These are phyloP conservation scores for Megalurothrips usitatus DNA, from an alignment of 2,888 invertebrate species.

Conservation along the genomic window DNA sequence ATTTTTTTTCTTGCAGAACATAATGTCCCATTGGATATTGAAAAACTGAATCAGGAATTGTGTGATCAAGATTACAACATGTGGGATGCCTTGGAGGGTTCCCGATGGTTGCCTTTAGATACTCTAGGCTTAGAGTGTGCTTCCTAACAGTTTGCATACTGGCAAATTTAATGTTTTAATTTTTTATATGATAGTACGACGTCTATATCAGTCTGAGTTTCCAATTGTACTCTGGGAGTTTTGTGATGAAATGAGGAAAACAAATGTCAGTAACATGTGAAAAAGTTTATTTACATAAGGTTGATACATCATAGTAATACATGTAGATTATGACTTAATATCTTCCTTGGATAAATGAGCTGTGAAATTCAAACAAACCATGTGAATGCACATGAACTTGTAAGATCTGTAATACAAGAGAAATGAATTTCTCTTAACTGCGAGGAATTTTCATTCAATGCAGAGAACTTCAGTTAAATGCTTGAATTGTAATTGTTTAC, in stretches of 20 bases:
- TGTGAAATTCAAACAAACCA: no score
- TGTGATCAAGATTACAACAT: conserved; percentile 69
- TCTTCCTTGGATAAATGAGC: no score
- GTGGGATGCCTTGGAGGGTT: conserved; percentile 77
- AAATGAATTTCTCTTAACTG: no score
- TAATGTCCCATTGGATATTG: conserved; percentile 66
- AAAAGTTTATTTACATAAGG: background rate
- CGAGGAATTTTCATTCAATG: no score
- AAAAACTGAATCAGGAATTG: conserved; percentile 70
- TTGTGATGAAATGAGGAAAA: background rate
- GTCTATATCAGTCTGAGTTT: background rate
- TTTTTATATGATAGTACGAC: background rate
- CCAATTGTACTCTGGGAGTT: background rate
- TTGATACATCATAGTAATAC: background rate
- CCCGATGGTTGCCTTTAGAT: conserved; percentile 78
- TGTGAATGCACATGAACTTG: no score
- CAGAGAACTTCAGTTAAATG: no score
- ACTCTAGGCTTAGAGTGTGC: background rate
- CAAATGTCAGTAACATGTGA: background rate
- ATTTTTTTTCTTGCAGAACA: conserved; percentile 58
- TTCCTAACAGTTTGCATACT: background rate
- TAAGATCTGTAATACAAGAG: no score
- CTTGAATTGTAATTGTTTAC: no score
- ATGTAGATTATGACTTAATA: no score
- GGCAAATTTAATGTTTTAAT: background rate